Base-by-base conservation (phyloP, 2,888 invertebrate species). In the Tetragnatha montana region DNA sequence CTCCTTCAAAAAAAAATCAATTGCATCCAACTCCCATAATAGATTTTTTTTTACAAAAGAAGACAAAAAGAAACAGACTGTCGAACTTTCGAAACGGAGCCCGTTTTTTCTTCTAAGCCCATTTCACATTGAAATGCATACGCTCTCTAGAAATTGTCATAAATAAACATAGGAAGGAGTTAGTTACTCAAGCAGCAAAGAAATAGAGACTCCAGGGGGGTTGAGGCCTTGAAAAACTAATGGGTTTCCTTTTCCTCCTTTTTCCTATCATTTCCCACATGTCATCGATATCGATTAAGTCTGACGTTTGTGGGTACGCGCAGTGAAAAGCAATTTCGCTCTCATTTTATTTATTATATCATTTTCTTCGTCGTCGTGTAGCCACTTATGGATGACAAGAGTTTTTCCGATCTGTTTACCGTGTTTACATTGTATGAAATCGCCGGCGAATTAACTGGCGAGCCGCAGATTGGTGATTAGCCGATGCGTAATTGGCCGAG, bases 141-240 rank as follows among this genome's bases (percentile, higher is more conserved):
- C 50, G 84, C 70, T 69, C 84, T 84, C 69, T 68, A 22, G 68
- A 80, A 80, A 35, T 79, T 69, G 73, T 71, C 81, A 81, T 81
- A 81, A 81, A 81, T 71, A 71, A 73, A 81, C 70, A 50, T 17
- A 14, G 71, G 14, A 69, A 80, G 68, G 60, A 80, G 22, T 80
- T 35, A 35, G 35, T 35, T 69, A 17, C 35, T 22, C 17, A 80
- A 69, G 35, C 68, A 80, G 50, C 22, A 50, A 69, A 47, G 49
- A 68, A 84, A 50, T 50, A 8, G 49, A 14, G 49, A 17, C 70
- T 70, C 70, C 69, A 70, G 89, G 89, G 60, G 89, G 89, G 85
- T 80, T 89, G 47, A 70, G 87, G 82, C 89, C 89, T 89, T 89
- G 89, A 89, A 35, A 35, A 85, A 73, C 68, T 85, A 89, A 85